Evolutionary conservation across 2,797 vertebrate genomes (phyloP).

Genomic region (Halcyon chelicuti): DNA sequence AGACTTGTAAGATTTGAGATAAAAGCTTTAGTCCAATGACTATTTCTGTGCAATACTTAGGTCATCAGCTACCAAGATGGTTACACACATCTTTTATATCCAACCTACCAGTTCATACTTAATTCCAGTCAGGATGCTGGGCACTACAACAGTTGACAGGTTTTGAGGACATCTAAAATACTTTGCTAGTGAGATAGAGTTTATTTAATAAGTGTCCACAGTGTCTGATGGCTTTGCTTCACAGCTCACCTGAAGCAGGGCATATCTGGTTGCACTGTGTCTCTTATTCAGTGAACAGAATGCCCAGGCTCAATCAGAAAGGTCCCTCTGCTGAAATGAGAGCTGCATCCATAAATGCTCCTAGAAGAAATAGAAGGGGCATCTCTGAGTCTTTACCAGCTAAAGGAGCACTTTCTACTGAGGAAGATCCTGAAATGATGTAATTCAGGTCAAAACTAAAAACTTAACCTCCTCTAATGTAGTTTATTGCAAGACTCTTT

Average conservation of each 20-base stretch:
- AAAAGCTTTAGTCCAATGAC: background rate
- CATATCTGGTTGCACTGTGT: background rate
- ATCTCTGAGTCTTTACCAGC: background rate
- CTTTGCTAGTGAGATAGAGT: background rate
- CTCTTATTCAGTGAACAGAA: background rate
- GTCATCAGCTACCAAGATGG: background rate
- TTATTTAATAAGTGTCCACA: background rate
- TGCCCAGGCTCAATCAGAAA: background rate
- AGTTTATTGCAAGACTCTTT: background rate
- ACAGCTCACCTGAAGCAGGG: background rate
- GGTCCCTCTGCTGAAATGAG: background rate
- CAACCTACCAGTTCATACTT: background rate
- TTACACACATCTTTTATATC: background rate
- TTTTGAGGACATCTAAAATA: background rate
- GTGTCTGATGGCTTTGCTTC: background rate
- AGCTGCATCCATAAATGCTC: background rate
- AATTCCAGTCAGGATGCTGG: accelerated
- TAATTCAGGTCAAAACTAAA: background rate
- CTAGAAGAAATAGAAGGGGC: background rate
- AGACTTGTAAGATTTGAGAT: background rate
- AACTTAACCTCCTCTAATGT: background rate
- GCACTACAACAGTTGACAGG: background rate
- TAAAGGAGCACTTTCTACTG: background rate
- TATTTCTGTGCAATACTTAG: background rate
- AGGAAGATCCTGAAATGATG: background rate